phyloP scores from a whole-genome alignment of 2,797 vertebrate genomes.

The Schizopygopsis pylzovi region DNA sequence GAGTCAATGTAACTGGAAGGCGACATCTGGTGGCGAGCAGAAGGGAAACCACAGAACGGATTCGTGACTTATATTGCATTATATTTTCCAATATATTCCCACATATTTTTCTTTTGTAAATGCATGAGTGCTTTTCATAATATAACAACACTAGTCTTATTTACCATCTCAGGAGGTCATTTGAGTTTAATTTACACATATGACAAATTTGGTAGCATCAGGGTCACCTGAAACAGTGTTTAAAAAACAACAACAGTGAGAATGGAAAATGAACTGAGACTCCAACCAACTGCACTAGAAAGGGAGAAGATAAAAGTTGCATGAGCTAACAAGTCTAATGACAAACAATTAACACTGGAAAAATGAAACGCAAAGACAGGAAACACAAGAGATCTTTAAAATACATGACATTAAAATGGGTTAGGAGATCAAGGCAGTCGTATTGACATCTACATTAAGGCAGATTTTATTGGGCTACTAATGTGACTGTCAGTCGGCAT shows the following conservation, averaged over 20 bases:
- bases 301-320: background rate
- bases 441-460: background rate
- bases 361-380: background rate
- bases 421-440: background rate
- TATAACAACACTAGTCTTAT: background rate
- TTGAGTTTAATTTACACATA: background rate
- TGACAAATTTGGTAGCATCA: background rate
- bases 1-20: too few relatives aligned
- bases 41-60: too few relatives aligned
- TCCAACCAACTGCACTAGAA: background rate
- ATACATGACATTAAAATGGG: background rate
- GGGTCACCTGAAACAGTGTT: background rate
- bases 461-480: background rate
- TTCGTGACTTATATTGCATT: background rate
- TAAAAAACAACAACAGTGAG: background rate
- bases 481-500: background rate
- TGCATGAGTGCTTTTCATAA: background rate
- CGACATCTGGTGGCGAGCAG: too few relatives aligned
- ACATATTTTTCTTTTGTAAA: background rate
- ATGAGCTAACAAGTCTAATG: background rate
- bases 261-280: background rate
- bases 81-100: background rate
- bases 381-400: background rate
- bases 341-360: background rate
- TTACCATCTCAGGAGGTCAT: background rate